Percentiles rank a stretch among this genome's conserved stretches.
phyloP scores from a whole-genome alignment of 2,888 invertebrate species.

The Caenorhabditis zanzibari region DNA sequence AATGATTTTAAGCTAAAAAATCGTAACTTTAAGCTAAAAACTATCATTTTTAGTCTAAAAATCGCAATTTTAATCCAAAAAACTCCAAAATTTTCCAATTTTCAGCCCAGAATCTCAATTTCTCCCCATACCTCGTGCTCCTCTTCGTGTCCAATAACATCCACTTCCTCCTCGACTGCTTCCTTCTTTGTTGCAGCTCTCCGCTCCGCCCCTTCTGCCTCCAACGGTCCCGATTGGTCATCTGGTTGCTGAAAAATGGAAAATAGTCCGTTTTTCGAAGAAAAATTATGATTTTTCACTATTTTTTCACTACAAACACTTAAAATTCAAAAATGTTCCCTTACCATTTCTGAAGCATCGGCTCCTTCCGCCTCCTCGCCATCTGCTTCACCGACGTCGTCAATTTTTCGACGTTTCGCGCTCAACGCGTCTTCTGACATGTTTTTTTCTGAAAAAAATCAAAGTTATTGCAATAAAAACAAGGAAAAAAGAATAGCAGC shows the following conservation, averaged over 20 bases:
- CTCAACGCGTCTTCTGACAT: slow-evolving; percentile 1
- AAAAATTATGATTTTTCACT: background rate
- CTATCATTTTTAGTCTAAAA: background rate
- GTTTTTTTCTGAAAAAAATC: background rate
- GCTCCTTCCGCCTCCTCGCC: background rate
- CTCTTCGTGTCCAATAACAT: too few species aligned
- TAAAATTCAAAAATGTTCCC: background rate
- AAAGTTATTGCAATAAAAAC: background rate
- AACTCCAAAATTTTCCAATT: background rate
- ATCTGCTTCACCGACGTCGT: background rate
- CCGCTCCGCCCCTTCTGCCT: too few species aligned
- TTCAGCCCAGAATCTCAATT: background rate
- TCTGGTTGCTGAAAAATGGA: too few species aligned
- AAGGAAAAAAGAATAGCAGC: background rate
- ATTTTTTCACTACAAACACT: background rate
- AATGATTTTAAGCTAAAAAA: background rate
- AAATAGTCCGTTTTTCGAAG: background rate
- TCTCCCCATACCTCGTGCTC: too few species aligned
- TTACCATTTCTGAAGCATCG: background rate
- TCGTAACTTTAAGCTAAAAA: too few species aligned
- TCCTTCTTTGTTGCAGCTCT: too few species aligned
- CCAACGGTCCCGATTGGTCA: too few species aligned
- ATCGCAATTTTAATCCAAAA: background rate
- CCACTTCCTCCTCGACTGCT: too few species aligned
- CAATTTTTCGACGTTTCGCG: background rate